A percentile compares a stretch with the other conserved stretches of the same genome.
These are phyloP conservation scores for Daboia siamensis DNA, from an alignment of 2,113 vertebrate species.

Conservation along the genomic window DNA sequence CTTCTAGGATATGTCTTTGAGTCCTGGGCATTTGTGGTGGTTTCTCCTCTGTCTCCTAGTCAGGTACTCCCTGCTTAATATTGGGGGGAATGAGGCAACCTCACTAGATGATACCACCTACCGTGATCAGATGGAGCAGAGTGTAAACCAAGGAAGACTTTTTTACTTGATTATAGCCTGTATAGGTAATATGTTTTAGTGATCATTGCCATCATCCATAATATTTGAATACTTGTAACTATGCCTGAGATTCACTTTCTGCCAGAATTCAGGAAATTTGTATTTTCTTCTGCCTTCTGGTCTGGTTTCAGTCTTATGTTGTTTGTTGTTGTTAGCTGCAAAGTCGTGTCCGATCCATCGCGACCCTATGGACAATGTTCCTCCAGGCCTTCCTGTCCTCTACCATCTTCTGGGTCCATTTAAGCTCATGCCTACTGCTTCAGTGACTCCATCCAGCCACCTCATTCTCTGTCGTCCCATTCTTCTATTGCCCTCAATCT, in stretches of 20 bases:
- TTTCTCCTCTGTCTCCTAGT: neutral
- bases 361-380: no score
- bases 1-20: neutral
- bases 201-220: neutral
- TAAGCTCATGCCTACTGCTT: no score
- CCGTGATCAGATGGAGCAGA: neutral
- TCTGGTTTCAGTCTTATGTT: neutral
- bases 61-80: neutral
- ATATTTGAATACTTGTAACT: neutral
- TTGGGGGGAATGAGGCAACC: neutral
- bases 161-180: neutral
- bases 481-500: no score
- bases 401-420: no score
- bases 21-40: neutral
- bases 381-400: no score
- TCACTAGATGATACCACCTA: neutral
- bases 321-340: no score
- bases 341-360: no score
- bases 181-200: neutral
- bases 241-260: neutral
- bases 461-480: no score
- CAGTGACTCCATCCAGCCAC: no score
- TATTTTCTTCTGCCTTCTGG: neutral
- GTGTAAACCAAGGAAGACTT: neutral
- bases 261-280: neutral